Evolutionary conservation across 2,113 vertebrate genomes (phyloP), one percentile per base, ranked within the genome.

Genomic region (Ramphastos sulfuratus): DNA sequence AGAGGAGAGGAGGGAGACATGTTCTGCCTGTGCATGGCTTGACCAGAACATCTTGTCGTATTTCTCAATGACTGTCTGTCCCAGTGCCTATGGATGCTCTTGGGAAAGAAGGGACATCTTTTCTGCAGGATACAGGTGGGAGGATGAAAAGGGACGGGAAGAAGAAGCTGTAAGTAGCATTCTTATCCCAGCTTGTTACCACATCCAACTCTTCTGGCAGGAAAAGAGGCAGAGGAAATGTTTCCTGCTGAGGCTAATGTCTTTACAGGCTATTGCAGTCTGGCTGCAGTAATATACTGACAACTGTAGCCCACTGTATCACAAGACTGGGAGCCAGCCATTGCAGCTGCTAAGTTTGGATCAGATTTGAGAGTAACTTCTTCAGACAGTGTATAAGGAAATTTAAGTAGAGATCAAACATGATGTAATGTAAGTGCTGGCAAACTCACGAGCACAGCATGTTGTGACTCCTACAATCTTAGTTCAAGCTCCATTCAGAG

Each of bases 291-390:
- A 52, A 4, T 37, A 20, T 77, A 52, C 66, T 81, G 80, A 59
- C 37, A 87, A 75, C 56, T 63, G 69, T 52, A 94, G 69, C 63
- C 64, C 28, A 25, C 27, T 60, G 69, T 63, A 88, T 75, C 2
- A 3, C 56, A 88, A 52, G 19, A 12, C 15, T 71, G 85, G 66
- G 76, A 94, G 30, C 37, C 79, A 95, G 85, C 56, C 79, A 71
- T 79, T 85, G 75, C 90, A 94, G 88, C 85, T 94, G 92, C 65
- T 93, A 48, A 42, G 35, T 74, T 82, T 93, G 94, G 90, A 77
- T 48, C 25, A 60, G 13, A 56, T 71, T 60, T 85, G 60, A 87
- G 60, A n/a, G 79, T 81, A 76, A 80, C 85, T 89, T 92, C 89
- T 92, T 92, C 82, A 93, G 72, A 66, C 31, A 71, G 27, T 5